Evolutionary conservation across 2,797 vertebrate genomes (phyloP), one percentile per base, ranked within the genome.

Genomic region (Halcyon smyrnensis): DNA sequence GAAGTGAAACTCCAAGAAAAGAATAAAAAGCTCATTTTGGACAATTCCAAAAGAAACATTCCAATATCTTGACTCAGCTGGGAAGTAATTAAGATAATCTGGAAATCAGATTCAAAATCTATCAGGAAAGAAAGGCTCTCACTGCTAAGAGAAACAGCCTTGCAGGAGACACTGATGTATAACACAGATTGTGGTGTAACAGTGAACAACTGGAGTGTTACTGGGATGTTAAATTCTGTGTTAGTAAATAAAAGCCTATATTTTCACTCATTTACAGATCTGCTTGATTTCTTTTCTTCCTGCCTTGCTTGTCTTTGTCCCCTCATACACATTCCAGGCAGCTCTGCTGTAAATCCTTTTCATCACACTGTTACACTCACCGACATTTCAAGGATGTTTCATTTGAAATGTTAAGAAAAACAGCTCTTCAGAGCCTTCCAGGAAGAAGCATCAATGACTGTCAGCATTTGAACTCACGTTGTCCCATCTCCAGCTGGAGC

Each of bases 31-130:
- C 20, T 86, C 8, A 20, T 87, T 84, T 51, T 68, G 56, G 67
- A 80, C 73, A 77, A 78, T 60, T 95, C 93, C 76, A 94, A 83
- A 78, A 90, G 82, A 94, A 97, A 94, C 92, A 94, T 94, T 94
- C 93, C 84, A 89, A n/a, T 75, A 76, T 93, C 84, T 93, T 94
- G 91, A 92, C 81, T 94, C 86, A 57, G 62, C 36, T 84, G 71
- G 86, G 89, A 89, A 92, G 69, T 75, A 84, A 92, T 95, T 88
- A 94, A 86, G 65, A 76, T 94, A 71, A 84, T 91, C 63, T 94
- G 77, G 70, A 95, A 91, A 95, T 94, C 79, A 94, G 46, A 92
- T 71, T 77, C 43, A 91, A 87, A 50, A 43, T 75, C 59, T 84
- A 54, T 30, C 67, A 43, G n/a, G 54, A 69, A 79, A 87, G 69